A percentile compares a stretch with the other conserved stretches of the same genome.
phyloP scores from a whole-genome alignment of 2,113 vertebrate genomes.

The Rousettus leschenaultii region DNA sequence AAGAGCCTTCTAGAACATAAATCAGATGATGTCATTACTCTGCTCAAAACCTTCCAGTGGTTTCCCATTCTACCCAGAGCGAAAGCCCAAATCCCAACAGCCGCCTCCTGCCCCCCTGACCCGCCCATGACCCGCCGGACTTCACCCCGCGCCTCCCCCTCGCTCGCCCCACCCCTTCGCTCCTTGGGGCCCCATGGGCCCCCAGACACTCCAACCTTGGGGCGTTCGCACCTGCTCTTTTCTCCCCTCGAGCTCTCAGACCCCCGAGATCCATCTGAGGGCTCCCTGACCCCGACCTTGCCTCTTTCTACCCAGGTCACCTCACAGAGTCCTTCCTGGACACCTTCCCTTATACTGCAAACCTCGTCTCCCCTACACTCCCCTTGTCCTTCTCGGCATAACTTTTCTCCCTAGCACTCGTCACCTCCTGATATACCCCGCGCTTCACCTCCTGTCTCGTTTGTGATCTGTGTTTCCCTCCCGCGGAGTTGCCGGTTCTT shows the following conservation, averaged over 20 bases:
- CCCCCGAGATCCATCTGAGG: too few species aligned
- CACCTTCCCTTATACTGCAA: accelerated
- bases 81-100: not conserved
- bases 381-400: accelerated
- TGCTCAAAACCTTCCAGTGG: not conserved
- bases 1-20: not conserved
- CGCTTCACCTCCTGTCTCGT: not conserved
- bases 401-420: too few species aligned
- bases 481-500: not conserved
- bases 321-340: not conserved
- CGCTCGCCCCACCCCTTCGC: not conserved
- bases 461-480: too few species aligned
- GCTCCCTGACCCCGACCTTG: not conserved
- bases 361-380: too few species aligned
- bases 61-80: not conserved
- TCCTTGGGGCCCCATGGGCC: not conserved
- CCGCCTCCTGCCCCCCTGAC: not conserved
- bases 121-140: too few species aligned
- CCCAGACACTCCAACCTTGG: not conserved
- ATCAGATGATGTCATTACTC: too few species aligned
- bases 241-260: not conserved
- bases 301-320: not conserved
- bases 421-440: not conserved
- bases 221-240: not conserved
- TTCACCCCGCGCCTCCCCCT: not conserved